These are phyloP conservation scores for Drosophila nikananu DNA, from an alignment of 1,140 invertebrate species.

Conservation along the genomic window DNA sequence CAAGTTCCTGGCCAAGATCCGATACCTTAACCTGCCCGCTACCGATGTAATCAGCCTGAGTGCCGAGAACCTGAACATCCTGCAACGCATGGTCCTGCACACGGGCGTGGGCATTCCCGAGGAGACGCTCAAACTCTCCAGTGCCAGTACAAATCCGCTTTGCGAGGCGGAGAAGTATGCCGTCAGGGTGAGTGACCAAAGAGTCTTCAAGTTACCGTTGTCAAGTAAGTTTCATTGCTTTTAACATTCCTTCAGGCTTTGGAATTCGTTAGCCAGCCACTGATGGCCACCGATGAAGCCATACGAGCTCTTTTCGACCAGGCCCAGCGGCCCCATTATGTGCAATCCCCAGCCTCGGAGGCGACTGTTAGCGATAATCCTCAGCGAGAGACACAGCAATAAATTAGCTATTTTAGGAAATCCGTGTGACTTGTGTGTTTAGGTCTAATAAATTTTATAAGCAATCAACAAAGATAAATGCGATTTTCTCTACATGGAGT, in stretches of 20 bases:
- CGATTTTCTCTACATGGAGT: constrained; percentile 17
- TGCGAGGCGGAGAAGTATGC: constrained; percentile 84
- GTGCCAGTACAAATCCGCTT: constrained; percentile 68
- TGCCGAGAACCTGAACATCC: constrained; percentile 80
- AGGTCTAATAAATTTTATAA: constrained; percentile 48
- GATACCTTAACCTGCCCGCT: constrained; percentile 76
- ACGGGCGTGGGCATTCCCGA: constrained; percentile 82
- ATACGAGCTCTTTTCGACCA: constrained; percentile 81
- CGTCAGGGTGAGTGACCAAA: constrained; percentile 62
- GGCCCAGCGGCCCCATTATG: constrained; percentile 66
- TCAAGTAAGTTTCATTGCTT: neutral
- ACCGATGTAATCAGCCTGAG: constrained; percentile 86
- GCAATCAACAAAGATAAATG: constrained; percentile 40
- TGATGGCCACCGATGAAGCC: constrained; percentile 83
- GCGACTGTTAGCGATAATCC: constrained; percentile 7
- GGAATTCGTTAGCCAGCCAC: constrained; percentile 77
- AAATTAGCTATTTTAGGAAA: constrained; percentile 8
- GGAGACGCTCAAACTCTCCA: constrained; percentile 63
- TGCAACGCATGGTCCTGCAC: constrained; percentile 78
- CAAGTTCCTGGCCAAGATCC: constrained; percentile 80
- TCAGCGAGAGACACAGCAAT: constrained; percentile 39
- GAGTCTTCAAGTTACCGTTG: neutral
- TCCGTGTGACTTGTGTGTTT: constrained; percentile 19
- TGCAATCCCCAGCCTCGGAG: constrained; percentile 14
- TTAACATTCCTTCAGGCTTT: constrained; percentile 52